A percentile compares a stretch with the other conserved stretches of the same genome.
Conservation (phyloP, 92 coral and sea anemone genomes). For the Porites rus region DNA sequence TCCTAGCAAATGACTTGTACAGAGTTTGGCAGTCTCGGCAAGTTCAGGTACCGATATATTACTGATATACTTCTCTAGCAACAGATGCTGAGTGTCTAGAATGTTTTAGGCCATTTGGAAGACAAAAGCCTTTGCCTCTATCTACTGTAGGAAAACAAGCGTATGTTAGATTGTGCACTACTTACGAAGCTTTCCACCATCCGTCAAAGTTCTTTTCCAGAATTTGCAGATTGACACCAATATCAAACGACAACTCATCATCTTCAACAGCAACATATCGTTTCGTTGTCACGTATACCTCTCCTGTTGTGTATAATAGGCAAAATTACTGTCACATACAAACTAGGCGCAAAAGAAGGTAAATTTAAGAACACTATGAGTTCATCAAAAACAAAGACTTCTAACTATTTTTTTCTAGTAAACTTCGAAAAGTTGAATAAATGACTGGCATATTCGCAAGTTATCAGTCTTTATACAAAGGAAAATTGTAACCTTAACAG, state of each 20-base stretch:
- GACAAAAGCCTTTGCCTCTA: not conserved
- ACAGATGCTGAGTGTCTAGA: too few relatives aligned
- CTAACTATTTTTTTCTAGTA: too few relatives aligned
- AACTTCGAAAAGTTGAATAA: too few relatives aligned
- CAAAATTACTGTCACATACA: not conserved
- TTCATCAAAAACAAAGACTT: too few relatives aligned
- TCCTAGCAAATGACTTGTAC: too few relatives aligned
- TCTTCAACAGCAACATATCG: slow-evolving; percentile 58
- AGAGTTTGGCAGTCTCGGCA: too few relatives aligned
- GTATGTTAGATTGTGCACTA: not conserved
- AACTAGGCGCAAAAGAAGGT: not conserved
- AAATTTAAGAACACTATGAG: too few relatives aligned
- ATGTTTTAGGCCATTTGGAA: not conserved
- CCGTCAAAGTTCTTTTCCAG: slow-evolving; percentile 68
- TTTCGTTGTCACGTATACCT: slow-evolving; percentile 59
- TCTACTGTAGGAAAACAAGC: not conserved
- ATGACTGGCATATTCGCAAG: too few relatives aligned
- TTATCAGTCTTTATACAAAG: too few relatives aligned
- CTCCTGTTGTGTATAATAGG: slow-evolving; percentile 36
- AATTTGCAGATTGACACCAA: slow-evolving; percentile 70
- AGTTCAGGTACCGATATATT: too few relatives aligned
- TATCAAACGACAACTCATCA: slow-evolving; percentile 74
- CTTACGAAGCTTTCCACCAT: slow-evolving; percentile 81
- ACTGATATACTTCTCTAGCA: too few relatives aligned
- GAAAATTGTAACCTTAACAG: too few relatives aligned